Conservation (phyloP, 2,888 invertebrate genomes). For the Hirtodrosophila confusa region DNA sequence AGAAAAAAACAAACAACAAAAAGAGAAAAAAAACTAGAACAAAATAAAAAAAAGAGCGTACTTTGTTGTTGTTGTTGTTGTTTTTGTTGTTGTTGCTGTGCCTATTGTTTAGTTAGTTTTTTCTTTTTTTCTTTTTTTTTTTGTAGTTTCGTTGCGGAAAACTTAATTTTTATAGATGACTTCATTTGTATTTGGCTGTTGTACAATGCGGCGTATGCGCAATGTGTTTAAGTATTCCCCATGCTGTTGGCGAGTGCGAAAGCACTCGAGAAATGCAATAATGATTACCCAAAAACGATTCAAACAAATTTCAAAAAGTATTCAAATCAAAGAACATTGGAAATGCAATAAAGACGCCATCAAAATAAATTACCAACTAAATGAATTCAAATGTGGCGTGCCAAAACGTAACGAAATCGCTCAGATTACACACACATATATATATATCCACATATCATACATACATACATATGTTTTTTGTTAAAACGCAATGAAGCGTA, state of each 20-base stretch:
- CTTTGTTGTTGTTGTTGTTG: conserved; percentile 27
- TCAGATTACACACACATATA: too few species aligned
- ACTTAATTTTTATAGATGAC: conserved; percentile 61
- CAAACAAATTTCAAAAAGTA: too few species aligned
- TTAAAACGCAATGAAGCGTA: conserved; percentile 37
- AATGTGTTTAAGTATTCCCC: conserved; percentile 37
- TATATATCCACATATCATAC: too few species aligned
- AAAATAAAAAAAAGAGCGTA: conserved; percentile 38
- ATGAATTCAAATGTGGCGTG: conserved; percentile 4
- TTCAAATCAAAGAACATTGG: too few species aligned
- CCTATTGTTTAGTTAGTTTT: conserved; percentile 33
- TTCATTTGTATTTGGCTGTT: conserved; percentile 46
- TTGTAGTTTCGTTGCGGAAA: conserved; percentile 43
- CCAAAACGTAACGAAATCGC: neutral
- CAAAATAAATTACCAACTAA: neutral
- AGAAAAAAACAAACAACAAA: conserved; percentile 27
- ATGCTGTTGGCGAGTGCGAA: conserved; percentile 11
- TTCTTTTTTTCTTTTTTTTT: conserved; percentile 21
- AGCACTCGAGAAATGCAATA: conserved; percentile 17
- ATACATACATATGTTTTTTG: conserved; percentile 1
- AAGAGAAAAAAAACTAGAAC: conserved; percentile 36
- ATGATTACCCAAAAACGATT: too few species aligned
- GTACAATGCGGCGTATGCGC: conserved; percentile 57
- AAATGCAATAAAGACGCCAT: neutral
- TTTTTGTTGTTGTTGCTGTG: conserved; percentile 10